Evolutionary conservation across 1,140 invertebrate genomes (phyloP).

Genomic region (Plectrocnemia conspersa): DNA sequence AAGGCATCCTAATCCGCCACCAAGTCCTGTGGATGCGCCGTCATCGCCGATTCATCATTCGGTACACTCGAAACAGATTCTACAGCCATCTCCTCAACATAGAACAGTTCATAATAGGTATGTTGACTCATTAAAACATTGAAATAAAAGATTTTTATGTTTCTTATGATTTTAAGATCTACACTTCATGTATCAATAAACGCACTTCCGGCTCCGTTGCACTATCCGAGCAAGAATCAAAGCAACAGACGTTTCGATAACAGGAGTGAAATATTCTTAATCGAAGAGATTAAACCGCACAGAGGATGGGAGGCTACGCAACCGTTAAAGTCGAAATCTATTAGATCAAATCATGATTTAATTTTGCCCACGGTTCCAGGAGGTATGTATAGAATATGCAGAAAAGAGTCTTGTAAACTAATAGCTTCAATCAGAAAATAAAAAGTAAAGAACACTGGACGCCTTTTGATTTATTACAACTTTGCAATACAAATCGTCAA

Average conservation of each 20-base stretch:
- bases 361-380: constrained; percentile 50
- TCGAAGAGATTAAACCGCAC: constrained; percentile 11
- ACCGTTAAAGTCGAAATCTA: constrained; percentile 12
- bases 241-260: constrained; percentile 10
- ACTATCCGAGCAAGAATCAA: constrained; percentile 4
- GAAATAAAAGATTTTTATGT: not conserved
- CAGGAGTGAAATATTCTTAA: constrained; percentile 11
- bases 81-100: constrained; percentile 13
- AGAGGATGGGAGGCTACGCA: constrained; percentile 18
- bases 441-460: too few relatives aligned
- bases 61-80: not conserved
- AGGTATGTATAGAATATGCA: constrained; percentile 44
- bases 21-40: constrained; percentile 8
- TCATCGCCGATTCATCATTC: constrained; percentile 12
- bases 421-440: too few relatives aligned
- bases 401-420: too few relatives aligned
- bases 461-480: too few relatives aligned
- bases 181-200: constrained; percentile 9
- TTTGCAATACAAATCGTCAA: too few relatives aligned
- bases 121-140: not conserved
- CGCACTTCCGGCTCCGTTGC: constrained; percentile 10
- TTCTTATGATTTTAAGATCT: constrained; percentile 7
- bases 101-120: not conserved
- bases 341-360: constrained; percentile 42
- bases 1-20: constrained; percentile 1